Evolutionary conservation across 2,797 vertebrate genomes (phyloP), one percentile per base, ranked within the genome.

Genomic region (Neosilurus mollespiculum): DNA sequence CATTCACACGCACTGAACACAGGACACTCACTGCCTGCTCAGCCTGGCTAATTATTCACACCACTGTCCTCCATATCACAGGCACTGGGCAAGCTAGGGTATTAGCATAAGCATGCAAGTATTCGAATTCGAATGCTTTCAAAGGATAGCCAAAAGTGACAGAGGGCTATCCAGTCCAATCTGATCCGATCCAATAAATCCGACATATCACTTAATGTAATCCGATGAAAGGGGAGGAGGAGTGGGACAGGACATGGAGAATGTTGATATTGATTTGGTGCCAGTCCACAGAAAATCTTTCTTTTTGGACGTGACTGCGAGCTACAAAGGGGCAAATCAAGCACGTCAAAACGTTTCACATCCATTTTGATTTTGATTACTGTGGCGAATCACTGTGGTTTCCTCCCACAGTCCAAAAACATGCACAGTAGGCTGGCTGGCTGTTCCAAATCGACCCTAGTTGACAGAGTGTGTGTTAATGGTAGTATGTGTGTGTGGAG

Each of bases 41-140:
- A 49, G 67, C 87, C 72, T 12, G 85, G 86, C 90, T 93, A 90
- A 92, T 91, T 89, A 92, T 90, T 92, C 84, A 87, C 87, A 82
- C 67, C 43, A 22, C 76, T 81, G 70, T 82, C 80, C 64, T 43
- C 43, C 59, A 80, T 83, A 85, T 87, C 90, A 89, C 89, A 88
- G 88, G 90, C 87, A 90, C 90, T 92, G 90, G 80, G 69, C 85
- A 72, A 87, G 87, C 70, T 59, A 86, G 67, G 85, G 66, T 89
- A 91, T 92, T 92, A 89, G 85, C 91, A 93, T 93, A 92, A 91
- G 91, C 89, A 93, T 93, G 92, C 91, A 90, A 87, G 87, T 89
- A 93, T 93, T 90, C 30, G 30, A 43, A 43, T 43, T 43, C 43
- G 43, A 91, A 85, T 88, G 89, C 69, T 65, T 78, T 82, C 83